Conservation (phyloP, 2,888 invertebrate genomes). For the Agrotis puta region DNA sequence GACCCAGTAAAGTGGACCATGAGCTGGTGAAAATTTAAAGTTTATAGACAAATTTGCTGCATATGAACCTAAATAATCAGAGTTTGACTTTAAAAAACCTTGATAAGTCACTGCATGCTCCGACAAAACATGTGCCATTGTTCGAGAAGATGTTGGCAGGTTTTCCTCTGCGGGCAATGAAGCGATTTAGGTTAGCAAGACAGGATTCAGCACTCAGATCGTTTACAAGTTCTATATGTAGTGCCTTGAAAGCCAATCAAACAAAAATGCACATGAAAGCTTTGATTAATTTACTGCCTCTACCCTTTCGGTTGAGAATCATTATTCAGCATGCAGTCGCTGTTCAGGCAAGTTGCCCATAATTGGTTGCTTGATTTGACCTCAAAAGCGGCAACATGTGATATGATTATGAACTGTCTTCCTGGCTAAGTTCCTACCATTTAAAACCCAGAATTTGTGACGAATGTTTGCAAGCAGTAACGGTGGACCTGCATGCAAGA, state of each 20-base stretch:
- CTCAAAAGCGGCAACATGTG: slow-evolving; percentile 31
- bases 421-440: slow-evolving; percentile 21
- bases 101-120: slow-evolving; percentile 19
- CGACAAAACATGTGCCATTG: slow-evolving; percentile 35
- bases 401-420: slow-evolving; percentile 23
- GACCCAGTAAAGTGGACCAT: no score
- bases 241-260: slow-evolving; percentile 29
- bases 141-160: slow-evolving; percentile 28
- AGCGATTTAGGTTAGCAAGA: slow-evolving; percentile 20
- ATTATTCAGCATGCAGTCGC: slow-evolving; percentile 26
- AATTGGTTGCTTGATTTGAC: slow-evolving; percentile 27
- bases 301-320: no score
- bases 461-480: slow-evolving; percentile 14
- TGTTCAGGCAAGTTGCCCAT: slow-evolving; percentile 32
- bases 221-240: slow-evolving; percentile 32
- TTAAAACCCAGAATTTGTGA: slow-evolving; percentile 12
- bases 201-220: slow-evolving; percentile 23
- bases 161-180: slow-evolving; percentile 31
- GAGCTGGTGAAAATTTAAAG: no score
- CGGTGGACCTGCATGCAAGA: slow-evolving; percentile 29
- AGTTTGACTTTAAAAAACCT: slow-evolving; percentile 13
- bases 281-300: no score
- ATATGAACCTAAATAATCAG: neutral
- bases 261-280: slow-evolving; percentile 30
- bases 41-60: slow-evolving; percentile 13